Conservation (phyloP, 2,888 invertebrate species). For the Isoperla grammatica region DNA sequence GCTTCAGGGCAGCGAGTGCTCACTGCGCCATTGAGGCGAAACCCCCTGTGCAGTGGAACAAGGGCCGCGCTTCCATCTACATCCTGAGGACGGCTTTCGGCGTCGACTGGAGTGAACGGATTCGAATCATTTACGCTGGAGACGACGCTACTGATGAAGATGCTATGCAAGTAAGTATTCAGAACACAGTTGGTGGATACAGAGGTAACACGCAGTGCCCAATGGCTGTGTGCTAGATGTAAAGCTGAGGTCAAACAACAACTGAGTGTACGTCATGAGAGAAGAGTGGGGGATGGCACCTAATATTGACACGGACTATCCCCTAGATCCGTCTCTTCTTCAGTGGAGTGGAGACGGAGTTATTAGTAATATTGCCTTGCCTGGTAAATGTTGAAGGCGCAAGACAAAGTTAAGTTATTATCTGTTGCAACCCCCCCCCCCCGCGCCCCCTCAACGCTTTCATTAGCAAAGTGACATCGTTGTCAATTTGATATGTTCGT, state of each 20-base stretch:
- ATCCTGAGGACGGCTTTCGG: conserved; percentile 86
- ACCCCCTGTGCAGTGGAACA: conserved; percentile 88
- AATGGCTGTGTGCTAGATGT: too few relatives aligned
- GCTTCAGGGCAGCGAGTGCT: conserved; percentile 70
- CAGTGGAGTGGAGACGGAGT: too few relatives aligned
- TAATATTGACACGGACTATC: too few relatives aligned
- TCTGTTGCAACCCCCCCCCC: too few relatives aligned
- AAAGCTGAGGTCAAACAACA: background rate
- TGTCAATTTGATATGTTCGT: too few relatives aligned
- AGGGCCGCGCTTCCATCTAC: conserved; percentile 84
- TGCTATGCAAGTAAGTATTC: conserved; percentile 73
- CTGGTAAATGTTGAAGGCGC: too few relatives aligned
- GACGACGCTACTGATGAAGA: conserved; percentile 88
- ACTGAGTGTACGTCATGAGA: background rate
- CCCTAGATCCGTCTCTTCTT: background rate
- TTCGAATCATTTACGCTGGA: conserved; percentile 83
- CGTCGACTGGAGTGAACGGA: conserved; percentile 85
- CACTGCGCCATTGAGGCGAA: conserved; percentile 87
- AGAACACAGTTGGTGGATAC: conserved; percentile 21
- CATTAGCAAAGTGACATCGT: too few relatives aligned
- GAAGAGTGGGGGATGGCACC: background rate
- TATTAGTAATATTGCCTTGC: too few relatives aligned
- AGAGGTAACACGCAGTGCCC: background rate
- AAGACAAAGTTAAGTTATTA: too few relatives aligned
- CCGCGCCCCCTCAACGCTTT: too few relatives aligned